phyloP scores from a whole-genome alignment of 2,113 vertebrate genomes.

The Glaucomys volans region DNA sequence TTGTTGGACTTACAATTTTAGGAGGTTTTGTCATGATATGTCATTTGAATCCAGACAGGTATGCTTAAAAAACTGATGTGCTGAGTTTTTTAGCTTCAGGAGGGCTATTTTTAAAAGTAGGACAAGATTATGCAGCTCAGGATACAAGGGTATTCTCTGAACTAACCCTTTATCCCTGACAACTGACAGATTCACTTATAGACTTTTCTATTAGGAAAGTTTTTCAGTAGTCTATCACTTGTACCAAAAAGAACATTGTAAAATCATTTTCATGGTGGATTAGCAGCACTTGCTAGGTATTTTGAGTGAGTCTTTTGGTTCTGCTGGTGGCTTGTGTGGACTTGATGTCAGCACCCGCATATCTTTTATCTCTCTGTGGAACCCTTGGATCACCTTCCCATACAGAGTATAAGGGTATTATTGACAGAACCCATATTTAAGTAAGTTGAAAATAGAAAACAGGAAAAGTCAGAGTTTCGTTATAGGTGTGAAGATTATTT shows the following conservation, averaged over 20 bases:
- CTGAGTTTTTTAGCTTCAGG: conserved; percentile 36
- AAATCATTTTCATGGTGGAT: not conserved
- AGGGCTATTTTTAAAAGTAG: conserved; percentile 53
- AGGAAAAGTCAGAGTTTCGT: conserved; percentile 43
- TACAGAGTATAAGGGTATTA: not conserved
- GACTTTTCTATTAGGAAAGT: not conserved
- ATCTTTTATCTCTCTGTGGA: not conserved
- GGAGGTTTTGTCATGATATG: conserved; percentile 14
- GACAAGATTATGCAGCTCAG: conserved; percentile 8
- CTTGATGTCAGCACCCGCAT: not conserved
- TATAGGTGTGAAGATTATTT: conserved; percentile 13
- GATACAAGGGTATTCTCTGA: not conserved
- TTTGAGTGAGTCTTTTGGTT: not conserved
- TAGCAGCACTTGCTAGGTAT: not conserved
- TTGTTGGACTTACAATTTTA: conserved; percentile 13
- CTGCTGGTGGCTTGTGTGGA: not conserved
- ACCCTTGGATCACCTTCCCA: not conserved
- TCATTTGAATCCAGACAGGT: conserved; percentile 36
- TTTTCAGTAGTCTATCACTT: not conserved
- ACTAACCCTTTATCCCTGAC: not conserved
- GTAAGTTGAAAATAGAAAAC: conserved; percentile 59
- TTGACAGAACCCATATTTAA: conserved; percentile 27
- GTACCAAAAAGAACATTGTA: not conserved
- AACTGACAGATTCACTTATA: not conserved
- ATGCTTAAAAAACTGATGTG: not conserved